Conservation (phyloP, 1,140 invertebrate genomes). For the Diachasma alloeum region DNA sequence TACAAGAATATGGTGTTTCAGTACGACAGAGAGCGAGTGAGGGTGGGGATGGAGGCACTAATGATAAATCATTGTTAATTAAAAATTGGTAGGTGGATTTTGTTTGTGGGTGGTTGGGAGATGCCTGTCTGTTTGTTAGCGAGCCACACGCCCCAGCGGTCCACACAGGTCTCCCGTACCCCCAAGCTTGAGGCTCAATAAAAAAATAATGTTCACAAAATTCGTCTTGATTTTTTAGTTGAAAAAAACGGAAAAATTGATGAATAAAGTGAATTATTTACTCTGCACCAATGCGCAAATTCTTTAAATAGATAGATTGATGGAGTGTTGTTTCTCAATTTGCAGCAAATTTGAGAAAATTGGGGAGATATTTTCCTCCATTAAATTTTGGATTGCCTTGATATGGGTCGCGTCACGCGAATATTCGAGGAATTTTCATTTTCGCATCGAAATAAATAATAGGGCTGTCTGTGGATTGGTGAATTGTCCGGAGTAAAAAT, state of each 20-base stretch:
- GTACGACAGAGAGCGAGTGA: conserved; percentile 8
- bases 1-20: background rate
- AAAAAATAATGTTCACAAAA: no score
- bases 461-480: conserved; percentile 30
- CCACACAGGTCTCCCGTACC: conserved; percentile 63
- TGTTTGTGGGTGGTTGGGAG: conserved; percentile 51
- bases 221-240: no score
- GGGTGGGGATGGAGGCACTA: conserved; percentile 12
- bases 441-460: conserved; percentile 23
- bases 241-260: no score
- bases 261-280: no score
- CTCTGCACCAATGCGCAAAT: no score
- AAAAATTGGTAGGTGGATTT: conserved; percentile 9
- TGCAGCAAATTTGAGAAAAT: no score
- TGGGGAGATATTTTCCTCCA: no score
- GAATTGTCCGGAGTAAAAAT: background rate
- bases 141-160: conserved; percentile 65
- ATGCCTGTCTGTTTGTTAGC: conserved; percentile 67
- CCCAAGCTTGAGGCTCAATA: conserved; percentile 52
- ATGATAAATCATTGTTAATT: background rate
- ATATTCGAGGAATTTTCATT: conserved; percentile 38
- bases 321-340: no score
- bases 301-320: no score
- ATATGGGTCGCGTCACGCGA: conserved; percentile 26
- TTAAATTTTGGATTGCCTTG: background rate